Percentiles rank a stretch among this genome's conserved stretches.
Evolutionary conservation across 2,797 vertebrate species (phyloP).

Genomic region (Apogon talboti): DNA sequence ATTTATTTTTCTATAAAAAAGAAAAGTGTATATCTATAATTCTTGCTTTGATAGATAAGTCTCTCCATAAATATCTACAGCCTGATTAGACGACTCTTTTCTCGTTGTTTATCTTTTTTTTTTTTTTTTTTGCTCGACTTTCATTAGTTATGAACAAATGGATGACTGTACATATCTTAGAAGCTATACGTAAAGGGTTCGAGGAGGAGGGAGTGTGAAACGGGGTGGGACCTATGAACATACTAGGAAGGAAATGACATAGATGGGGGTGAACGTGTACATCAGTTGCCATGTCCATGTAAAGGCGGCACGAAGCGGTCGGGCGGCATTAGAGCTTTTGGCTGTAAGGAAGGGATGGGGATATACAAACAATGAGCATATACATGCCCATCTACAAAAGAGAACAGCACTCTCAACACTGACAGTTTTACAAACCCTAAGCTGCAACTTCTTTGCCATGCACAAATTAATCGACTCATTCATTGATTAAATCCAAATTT

Average conservation of each 20-base stretch:
- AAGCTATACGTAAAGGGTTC: conserved; percentile 86
- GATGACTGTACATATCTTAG: conserved; percentile 93
- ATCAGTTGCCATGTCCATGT: conserved; percentile 99
- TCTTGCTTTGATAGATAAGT: conserved; percentile 75
- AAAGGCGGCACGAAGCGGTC: conserved; percentile 99
- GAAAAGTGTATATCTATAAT: conserved; percentile 83
- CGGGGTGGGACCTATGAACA: conserved; percentile 91
- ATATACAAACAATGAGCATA: conserved; percentile 99
- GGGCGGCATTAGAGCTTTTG: conserved; percentile 99
- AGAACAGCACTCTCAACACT: conserved; percentile 99
- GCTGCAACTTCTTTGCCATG: conserved; percentile 99
- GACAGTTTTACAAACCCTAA: conserved; percentile 99
- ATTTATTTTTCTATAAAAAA: conserved; percentile 75
- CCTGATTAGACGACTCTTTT: conserved; percentile 66
- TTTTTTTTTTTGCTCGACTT: conserved; percentile 51
- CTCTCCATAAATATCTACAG: conserved; percentile 85
- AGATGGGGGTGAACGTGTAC: conserved; percentile 95
- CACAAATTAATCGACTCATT: conserved; percentile 85
- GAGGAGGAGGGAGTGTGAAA: conserved; percentile 77
- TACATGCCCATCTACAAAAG: conserved; percentile 98
- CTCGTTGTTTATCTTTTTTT: conserved; percentile 46
- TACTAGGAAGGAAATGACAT: conserved; percentile 98
- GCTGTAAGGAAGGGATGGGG: conserved; percentile 99
- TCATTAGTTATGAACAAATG: conserved; percentile 82
- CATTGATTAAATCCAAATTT: conserved; percentile 78